phyloP scores from a whole-genome alignment of 1,140 invertebrate genomes.

The Samia ricini region DNA sequence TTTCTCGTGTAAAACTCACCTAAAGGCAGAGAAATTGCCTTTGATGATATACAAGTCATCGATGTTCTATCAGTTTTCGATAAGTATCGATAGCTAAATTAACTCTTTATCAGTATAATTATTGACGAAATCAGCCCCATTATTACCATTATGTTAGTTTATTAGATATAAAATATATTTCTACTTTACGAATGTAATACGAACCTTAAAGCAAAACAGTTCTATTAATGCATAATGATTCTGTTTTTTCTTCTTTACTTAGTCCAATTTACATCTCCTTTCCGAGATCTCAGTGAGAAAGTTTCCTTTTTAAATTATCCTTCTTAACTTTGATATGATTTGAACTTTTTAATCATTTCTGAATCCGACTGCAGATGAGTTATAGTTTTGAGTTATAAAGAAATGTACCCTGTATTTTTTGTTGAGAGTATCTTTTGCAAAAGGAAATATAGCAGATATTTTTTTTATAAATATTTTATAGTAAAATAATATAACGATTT shows the following conservation, averaged over 20 bases:
- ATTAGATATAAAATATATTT: neutral
- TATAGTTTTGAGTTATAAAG: slow-evolving; percentile 10
- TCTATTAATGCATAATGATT: slow-evolving; percentile 30
- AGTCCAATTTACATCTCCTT: slow-evolving; percentile 27
- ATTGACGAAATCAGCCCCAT: no score
- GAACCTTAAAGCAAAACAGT: slow-evolving; percentile 9
- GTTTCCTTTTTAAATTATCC: slow-evolving; percentile 25
- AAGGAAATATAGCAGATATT: neutral
- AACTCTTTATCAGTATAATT: no score
- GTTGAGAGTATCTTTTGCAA: neutral
- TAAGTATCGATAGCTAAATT: no score
- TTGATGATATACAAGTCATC: no score
- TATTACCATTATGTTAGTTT: no score
- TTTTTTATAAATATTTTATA: no score
- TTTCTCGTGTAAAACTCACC: no score
- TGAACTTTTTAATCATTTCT: slow-evolving; percentile 18
- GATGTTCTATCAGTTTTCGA: no score
- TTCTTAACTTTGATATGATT: slow-evolving; percentile 16
- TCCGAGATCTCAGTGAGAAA: slow-evolving; percentile 19
- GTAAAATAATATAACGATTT: no score
- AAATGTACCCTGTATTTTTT: neutral
- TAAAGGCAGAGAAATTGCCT: no score
- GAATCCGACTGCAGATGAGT: slow-evolving; percentile 3
- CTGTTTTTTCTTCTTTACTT: slow-evolving; percentile 27
- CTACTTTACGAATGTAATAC: neutral